Conservation (phyloP, 2,888 invertebrate species). For the Tetropium fuscum region DNA sequence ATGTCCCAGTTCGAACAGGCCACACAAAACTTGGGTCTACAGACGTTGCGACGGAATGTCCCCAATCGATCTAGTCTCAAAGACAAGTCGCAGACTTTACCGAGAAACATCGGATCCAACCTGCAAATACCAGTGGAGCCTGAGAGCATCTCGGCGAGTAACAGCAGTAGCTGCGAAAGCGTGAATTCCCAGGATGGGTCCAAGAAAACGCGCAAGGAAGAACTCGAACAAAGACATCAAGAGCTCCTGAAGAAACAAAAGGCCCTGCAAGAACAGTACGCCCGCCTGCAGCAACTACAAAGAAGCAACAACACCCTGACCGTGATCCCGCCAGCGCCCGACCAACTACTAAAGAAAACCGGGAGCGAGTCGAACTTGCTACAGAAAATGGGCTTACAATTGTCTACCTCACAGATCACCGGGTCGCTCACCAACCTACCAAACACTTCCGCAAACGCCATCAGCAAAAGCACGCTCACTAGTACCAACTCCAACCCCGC, state of each 20-base stretch:
- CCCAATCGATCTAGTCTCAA: slow-evolving; percentile 62
- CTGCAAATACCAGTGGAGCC: slow-evolving; percentile 55
- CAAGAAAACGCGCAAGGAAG: slow-evolving; percentile 75
- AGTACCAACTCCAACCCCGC: slow-evolving; percentile 49
- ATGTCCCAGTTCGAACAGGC: slow-evolving; percentile 64
- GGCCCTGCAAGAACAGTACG: slow-evolving; percentile 91
- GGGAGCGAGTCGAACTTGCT: slow-evolving; percentile 90
- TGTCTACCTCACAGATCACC: slow-evolving; percentile 69
- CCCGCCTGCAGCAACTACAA: slow-evolving; percentile 88
- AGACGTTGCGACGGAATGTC: slow-evolving; percentile 63
- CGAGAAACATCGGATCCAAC: slow-evolving; percentile 64
- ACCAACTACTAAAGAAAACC: slow-evolving; percentile 80
- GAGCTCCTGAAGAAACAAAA: slow-evolving; percentile 89
- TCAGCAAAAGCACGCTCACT: slow-evolving; percentile 51
- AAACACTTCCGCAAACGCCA: slow-evolving; percentile 48
- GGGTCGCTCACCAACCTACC: slow-evolving; percentile 76
- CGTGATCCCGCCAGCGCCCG: slow-evolving; percentile 73
- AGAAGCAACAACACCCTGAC: slow-evolving; percentile 77
- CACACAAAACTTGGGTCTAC: slow-evolving; percentile 64
- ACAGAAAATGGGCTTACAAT: slow-evolving; percentile 83
- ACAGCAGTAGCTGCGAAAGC: slow-evolving; percentile 82
- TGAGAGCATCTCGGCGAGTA: slow-evolving; percentile 69
- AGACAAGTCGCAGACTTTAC: slow-evolving; percentile 65
- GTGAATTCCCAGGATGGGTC: slow-evolving; percentile 80
- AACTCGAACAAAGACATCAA: slow-evolving; percentile 88